A percentile compares a stretch with the other conserved stretches of the same genome.
Conservation (phyloP, 2,888 invertebrate genomes). For the Polymixis lichenea region DNA sequence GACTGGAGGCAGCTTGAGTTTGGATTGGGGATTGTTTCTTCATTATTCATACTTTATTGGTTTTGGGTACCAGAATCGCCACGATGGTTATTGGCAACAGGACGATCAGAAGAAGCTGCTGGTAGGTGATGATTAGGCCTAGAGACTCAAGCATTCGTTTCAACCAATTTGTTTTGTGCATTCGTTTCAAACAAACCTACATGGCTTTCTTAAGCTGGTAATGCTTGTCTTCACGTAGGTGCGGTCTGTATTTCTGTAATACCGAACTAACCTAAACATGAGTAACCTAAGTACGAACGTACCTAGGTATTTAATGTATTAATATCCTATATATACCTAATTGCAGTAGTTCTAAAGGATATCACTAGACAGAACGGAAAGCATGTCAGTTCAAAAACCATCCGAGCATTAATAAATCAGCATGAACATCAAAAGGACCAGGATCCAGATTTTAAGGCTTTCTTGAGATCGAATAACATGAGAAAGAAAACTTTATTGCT, state of each 20-base stretch:
- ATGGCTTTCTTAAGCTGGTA: background rate
- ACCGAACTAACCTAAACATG: background rate
- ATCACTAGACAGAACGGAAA: conserved; percentile 78
- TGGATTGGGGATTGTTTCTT: conserved; percentile 87
- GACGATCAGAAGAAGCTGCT: conserved; percentile 87
- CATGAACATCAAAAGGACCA: conserved; percentile 61
- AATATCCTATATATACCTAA: background rate
- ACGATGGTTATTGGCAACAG: conserved; percentile 91
- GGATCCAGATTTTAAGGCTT: conserved; percentile 80
- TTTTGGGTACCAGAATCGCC: conserved; percentile 91
- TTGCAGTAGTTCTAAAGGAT: conserved; percentile 75
- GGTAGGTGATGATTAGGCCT: conserved; percentile 70
- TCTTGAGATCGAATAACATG: conserved; percentile 88
- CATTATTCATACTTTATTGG: conserved; percentile 86
- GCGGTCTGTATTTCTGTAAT: background rate
- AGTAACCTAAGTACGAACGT: background rate
- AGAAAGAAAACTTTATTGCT: conserved; percentile 87
- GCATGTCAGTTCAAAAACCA: conserved; percentile 66
- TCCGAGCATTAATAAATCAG: conserved; percentile 68
- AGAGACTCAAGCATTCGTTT: background rate
- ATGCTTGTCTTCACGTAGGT: no score
- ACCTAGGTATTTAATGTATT: background rate
- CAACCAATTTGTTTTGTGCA: no score
- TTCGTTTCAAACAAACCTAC: no score
- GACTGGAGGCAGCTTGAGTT: conserved; percentile 92